Conservation (phyloP, 2,888 invertebrate species). For the Drosophila testacea region DNA sequence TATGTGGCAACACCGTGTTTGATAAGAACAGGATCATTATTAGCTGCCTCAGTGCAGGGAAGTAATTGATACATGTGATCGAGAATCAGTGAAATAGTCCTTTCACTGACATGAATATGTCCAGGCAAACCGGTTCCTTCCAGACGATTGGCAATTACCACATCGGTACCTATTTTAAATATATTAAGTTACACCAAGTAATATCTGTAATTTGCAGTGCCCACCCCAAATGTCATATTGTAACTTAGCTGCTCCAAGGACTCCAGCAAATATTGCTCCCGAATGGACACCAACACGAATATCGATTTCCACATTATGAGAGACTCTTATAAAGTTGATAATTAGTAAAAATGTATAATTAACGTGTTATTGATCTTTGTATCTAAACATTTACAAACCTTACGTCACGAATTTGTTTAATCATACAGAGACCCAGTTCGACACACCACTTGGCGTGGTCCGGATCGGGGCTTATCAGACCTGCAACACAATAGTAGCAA, state of each 20-base stretch:
- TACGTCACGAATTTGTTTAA: slow-evolving; percentile 91
- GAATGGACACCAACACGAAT: slow-evolving; percentile 98
- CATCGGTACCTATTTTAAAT: slow-evolving; percentile 87
- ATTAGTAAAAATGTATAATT: background rate
- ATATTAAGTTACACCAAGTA: background rate
- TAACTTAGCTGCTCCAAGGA: slow-evolving; percentile 96
- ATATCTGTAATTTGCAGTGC: slow-evolving; percentile 13
- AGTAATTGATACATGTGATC: slow-evolving; percentile 87
- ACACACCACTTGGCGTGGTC: slow-evolving; percentile 96
- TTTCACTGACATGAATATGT: slow-evolving; percentile 93
- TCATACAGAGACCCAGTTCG: slow-evolving; percentile 95
- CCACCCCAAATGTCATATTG: slow-evolving; percentile 98
- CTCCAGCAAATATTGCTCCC: slow-evolving; percentile 95
- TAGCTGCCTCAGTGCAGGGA: slow-evolving; percentile 84
- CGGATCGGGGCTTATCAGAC: slow-evolving; percentile 90
- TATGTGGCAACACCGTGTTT: slow-evolving; percentile 92
- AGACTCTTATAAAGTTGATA: slow-evolving; percentile 84
- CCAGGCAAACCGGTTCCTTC: slow-evolving; percentile 96
- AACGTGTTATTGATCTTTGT: background rate
- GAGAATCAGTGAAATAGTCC: slow-evolving; percentile 90
- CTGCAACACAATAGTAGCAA: slow-evolving; percentile 97
- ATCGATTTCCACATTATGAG: slow-evolving; percentile 92
- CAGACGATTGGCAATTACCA: slow-evolving; percentile 96
- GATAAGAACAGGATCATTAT: slow-evolving; percentile 88
- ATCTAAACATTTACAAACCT: slow-evolving; percentile 34